Conservation (phyloP, 2,888 invertebrate genomes). For the Odontocerum albicorne region DNA sequence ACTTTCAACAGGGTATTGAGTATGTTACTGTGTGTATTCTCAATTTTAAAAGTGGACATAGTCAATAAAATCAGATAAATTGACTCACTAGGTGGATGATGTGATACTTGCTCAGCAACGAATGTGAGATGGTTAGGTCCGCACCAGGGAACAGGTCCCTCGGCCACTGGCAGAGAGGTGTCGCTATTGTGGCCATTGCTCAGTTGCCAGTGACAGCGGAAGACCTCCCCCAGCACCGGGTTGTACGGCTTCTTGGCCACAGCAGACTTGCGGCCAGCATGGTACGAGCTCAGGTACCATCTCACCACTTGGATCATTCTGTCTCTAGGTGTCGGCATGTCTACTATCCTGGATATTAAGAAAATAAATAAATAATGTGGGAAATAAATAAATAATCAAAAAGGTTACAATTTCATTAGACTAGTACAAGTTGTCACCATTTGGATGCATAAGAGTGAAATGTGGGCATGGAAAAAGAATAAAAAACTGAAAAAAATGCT, state of each 20-base stretch:
- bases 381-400: too few species aligned
- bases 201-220: slow-evolving; percentile 85
- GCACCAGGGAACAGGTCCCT: slow-evolving; percentile 93
- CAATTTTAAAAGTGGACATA: too few species aligned
- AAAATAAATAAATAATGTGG: too few species aligned
- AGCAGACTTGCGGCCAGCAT: slow-evolving; percentile 95
- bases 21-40: too few species aligned
- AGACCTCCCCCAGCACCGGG: slow-evolving; percentile 96
- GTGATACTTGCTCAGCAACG: slow-evolving; percentile 97
- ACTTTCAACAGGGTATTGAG: too few species aligned
- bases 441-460: too few species aligned
- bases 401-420: too few species aligned
- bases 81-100: slow-evolving; percentile 91
- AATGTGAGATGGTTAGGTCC: slow-evolving; percentile 86
- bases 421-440: too few species aligned
- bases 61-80: too few species aligned
- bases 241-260: slow-evolving; percentile 99
- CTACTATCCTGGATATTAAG: slow-evolving; percentile 87
- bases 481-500: too few species aligned
- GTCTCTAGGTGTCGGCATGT: slow-evolving; percentile 81
- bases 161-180: slow-evolving; percentile 51
- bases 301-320: slow-evolving; percentile 92
- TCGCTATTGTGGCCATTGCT: slow-evolving; percentile 44
- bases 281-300: slow-evolving; percentile 98
- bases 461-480: too few species aligned